Conservation (phyloP, 2,797 vertebrate genomes). For the Chanos chanos region DNA sequence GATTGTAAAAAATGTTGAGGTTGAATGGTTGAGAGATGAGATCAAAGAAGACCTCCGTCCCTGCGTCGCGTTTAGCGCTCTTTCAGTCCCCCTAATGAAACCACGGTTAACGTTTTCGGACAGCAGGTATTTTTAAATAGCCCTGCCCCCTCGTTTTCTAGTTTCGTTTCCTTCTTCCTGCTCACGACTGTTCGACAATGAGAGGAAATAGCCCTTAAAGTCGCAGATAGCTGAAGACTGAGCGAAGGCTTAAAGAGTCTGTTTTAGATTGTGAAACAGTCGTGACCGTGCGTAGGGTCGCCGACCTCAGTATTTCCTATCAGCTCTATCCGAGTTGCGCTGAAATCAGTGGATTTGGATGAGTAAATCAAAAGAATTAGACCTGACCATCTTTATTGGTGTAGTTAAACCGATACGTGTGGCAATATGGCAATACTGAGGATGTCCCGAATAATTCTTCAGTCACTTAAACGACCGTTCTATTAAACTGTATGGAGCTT, state of each 20-base stretch:
- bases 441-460: too few species aligned
- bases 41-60: not conserved
- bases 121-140: constrained; percentile 68
- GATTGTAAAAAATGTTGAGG: not conserved
- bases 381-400: too few species aligned
- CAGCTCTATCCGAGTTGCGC: too few species aligned
- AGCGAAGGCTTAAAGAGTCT: constrained; percentile 35
- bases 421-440: too few species aligned
- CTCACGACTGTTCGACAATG: constrained; percentile 95
- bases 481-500: too few species aligned
- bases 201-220: constrained; percentile 96
- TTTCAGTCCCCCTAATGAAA: not conserved
- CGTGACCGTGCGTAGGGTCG: constrained; percentile 60
- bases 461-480: too few species aligned
- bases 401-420: too few species aligned
- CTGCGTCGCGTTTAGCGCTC: not conserved
- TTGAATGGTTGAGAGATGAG: not conserved
- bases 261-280: constrained; percentile 42
- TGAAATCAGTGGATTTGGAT: too few species aligned
- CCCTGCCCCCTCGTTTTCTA: constrained; percentile 63
- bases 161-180: constrained; percentile 98
- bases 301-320: too few species aligned
- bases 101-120: constrained; percentile 42
- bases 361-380: too few species aligned
- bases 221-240: constrained; percentile 68